phyloP scores from a whole-genome alignment of 2,797 vertebrate genomes.

The Eospalax fontanierii region DNA sequence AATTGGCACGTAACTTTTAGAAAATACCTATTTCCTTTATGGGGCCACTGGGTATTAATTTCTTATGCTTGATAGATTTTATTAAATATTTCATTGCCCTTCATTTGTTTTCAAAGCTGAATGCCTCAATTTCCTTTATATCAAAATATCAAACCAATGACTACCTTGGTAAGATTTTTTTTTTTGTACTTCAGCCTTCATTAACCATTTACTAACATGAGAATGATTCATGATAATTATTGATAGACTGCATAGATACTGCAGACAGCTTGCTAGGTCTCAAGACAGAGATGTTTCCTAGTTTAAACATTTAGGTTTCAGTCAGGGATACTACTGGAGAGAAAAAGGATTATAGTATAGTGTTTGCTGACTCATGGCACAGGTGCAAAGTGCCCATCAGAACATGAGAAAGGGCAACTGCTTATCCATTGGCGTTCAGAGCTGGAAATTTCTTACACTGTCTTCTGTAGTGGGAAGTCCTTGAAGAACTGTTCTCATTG shows the following conservation, averaged over 20 bases:
- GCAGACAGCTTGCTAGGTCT: background rate
- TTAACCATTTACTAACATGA: constrained; percentile 46
- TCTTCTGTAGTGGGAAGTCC: background rate
- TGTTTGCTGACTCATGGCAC: constrained; percentile 29
- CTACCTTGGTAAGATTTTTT: constrained; percentile 58
- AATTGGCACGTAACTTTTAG: constrained; percentile 53
- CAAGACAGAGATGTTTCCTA: constrained; percentile 2
- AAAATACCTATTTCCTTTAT: constrained; percentile 66
- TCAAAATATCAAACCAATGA: constrained; percentile 69
- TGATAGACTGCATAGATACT: background rate
- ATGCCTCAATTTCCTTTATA: constrained; percentile 53
- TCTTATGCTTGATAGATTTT: constrained; percentile 69
- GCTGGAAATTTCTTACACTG: background rate
- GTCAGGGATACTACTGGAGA: background rate
- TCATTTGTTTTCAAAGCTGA: constrained; percentile 69
- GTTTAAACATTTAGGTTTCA: background rate
- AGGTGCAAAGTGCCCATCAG: background rate
- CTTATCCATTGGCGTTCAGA: background rate
- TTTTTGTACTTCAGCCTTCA: constrained; percentile 43
- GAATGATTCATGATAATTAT: constrained; percentile 10
- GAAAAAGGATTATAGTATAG: constrained; percentile 22
- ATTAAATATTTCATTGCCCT: constrained; percentile 72
- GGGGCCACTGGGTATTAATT: constrained; percentile 59
- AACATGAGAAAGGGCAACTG: background rate
- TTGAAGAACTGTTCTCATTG: background rate